Evolutionary conservation across 2,888 invertebrate genomes (phyloP), one percentile per base, ranked within the genome.

Genomic region (Nycteola revayana): DNA sequence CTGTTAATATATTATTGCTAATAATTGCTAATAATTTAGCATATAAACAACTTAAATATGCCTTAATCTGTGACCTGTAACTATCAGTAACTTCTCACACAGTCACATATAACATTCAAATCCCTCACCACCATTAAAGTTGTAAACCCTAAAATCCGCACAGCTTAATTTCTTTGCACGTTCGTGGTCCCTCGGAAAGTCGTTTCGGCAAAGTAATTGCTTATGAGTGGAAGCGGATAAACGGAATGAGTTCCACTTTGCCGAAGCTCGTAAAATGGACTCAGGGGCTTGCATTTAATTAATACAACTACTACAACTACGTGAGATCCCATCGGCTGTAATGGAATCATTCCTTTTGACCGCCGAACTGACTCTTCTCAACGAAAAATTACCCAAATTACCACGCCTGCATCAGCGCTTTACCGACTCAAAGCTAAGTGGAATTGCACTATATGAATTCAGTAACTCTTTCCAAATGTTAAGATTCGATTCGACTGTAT

Each of bases 171-270:
- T 81, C 79, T 83, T 83, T 81, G 64, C 76, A 72, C 76, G 76
- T 75, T 73, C 67, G 66, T 49, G 66, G 69, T 75, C 72, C 66
- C 74, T 75, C 69, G 60, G 66, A 77, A 81, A 81, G 78, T 80
- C 81, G 75, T 83, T 83, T 73, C 69, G 67, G 65, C 68, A 75
- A 80, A 85, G 79, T 86, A 86, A 85, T 86, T 84, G 86, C 86
- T 86, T 85, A 85, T 85, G 85, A 86, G 83, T 82, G 75, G 77
- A 76, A 79, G 77, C 75, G 85, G 82, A 85, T 85, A 82, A 86
- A 77, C 83, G 80, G 67, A 83, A 85, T 79, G 81, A 82, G 80
- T 71, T 80, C 75, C 69, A 75, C 82, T 81, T 76, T 75, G 61
- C 56, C 59, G 75, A 68, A 71, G 55, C 73, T 80, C 84, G 75